Evolutionary conservation across 1,140 invertebrate species (phyloP), one percentile per base, ranked within the genome.

Genomic region (Hylaeus volcanicus): DNA sequence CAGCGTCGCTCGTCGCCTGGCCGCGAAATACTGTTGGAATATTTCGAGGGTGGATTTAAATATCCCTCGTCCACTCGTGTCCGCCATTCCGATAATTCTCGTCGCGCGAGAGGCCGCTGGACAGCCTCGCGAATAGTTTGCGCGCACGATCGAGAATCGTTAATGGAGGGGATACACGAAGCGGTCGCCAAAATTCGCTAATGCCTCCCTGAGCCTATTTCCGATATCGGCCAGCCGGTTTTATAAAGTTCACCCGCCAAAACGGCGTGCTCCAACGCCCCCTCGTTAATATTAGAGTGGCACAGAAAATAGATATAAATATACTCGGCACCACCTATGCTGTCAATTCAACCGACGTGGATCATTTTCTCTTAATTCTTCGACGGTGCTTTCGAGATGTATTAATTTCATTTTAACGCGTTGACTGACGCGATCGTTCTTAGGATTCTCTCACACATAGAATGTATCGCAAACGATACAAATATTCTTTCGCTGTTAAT

Each of bases 171-270:
- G 26, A 53, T 26, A 51, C 43, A 45, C 51, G 26, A 58, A 39
- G 53, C 58, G n/a, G 79, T 81, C 74, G 74, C 79, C 70, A 43
- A 75, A 78, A 71, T 77, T 71, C 79, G 58, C 65, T 81, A 81
- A 81, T 81, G 73, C 73, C 64, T 55, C 56, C 63, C 75, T 74
- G 70, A 74, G 51, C 69, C 70, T 79, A 79, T 81, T 77, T 63
- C 75, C 81, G 39, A 82, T 82, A 73, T 82, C 81, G 75, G 75
- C 26, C 76, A 72, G 66, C 79, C 58, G 66, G 79, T 71, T 77
- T 48, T 81, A 70, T 76, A 77, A 81, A 77, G 74, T 78, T 76
- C 74, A 39, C 14, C 43, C 43, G 60, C n/a, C 68, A 26, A 81
- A 81, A 78, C 60, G 74, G 65, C 68, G 66, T 41, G 43, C 66